Evolutionary conservation across 2,888 invertebrate genomes (phyloP).

Genomic region (Zelleria hepariella): DNA sequence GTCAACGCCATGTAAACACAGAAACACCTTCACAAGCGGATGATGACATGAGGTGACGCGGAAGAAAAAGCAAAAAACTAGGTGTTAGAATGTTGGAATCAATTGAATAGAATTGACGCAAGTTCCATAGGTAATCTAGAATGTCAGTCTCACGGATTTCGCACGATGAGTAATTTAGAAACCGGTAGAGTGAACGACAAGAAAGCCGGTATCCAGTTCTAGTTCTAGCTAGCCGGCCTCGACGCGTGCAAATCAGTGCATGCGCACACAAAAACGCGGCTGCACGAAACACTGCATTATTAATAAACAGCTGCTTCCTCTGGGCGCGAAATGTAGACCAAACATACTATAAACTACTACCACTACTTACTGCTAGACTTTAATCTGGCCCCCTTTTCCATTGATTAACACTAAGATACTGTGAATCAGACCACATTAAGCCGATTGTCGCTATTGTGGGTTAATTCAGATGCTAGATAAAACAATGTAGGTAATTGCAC

Average conservation of each 20-base stretch:
- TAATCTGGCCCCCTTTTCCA: not conserved
- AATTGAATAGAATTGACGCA: not conserved
- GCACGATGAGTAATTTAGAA: slow-evolving; percentile 42
- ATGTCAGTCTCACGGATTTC: slow-evolving; percentile 28
- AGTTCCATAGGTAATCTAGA: not conserved
- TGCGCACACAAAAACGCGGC: slow-evolving; percentile 25
- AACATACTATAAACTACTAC: not conserved
- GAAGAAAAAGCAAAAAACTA: not conserved
- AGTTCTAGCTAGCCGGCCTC: slow-evolving; percentile 25
- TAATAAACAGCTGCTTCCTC: slow-evolving; percentile 53
- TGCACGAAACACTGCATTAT: slow-evolving; percentile 34
- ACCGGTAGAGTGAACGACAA: slow-evolving; percentile 44
- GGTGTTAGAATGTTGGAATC: not conserved
- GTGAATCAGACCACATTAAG: not conserved
- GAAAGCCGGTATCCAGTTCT: slow-evolving; percentile 27
- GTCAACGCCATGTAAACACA: not conserved
- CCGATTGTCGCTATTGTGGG: not conserved
- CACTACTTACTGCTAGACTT: no score
- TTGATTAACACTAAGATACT: not conserved
- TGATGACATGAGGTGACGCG: not conserved
- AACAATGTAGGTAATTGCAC: not conserved
- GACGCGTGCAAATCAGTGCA: slow-evolving; percentile 22
- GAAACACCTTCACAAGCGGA: not conserved
- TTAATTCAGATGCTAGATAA: not conserved
- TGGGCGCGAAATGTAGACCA: slow-evolving; percentile 2